A percentile compares a stretch with the other conserved stretches of the same genome.
Evolutionary conservation across 2,113 vertebrate genomes (phyloP).

Genomic region (Platysteira castanea): DNA sequence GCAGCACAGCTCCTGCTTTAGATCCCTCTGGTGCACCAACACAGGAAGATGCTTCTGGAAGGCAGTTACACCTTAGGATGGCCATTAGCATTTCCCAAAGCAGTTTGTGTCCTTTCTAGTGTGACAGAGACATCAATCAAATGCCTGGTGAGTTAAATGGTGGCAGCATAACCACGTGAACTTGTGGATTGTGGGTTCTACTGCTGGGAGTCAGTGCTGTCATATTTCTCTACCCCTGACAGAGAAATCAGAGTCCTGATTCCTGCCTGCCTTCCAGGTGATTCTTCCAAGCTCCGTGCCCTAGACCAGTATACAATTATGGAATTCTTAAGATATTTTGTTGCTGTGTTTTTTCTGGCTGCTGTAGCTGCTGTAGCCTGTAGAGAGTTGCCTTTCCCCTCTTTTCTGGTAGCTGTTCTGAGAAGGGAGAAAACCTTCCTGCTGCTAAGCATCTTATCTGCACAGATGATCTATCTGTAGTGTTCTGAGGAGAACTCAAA

Average conservation of each 20-base stretch:
- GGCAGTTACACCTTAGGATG: background rate
- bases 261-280: background rate
- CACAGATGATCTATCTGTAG: background rate
- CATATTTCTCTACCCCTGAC: background rate
- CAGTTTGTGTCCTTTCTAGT: background rate
- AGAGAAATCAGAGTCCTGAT: background rate
- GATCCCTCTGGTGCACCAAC: background rate
- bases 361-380: background rate
- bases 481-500: conserved; percentile 15
- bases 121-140: background rate
- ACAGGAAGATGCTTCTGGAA: background rate
- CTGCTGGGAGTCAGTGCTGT: background rate
- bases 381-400: background rate
- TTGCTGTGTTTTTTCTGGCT: background rate
- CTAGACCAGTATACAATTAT: background rate
- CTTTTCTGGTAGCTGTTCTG: background rate
- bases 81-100: conserved; percentile 5
- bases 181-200: background rate
- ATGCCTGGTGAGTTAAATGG: background rate
- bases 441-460: background rate
- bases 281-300: background rate
- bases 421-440: background rate
- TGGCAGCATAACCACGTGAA: background rate
- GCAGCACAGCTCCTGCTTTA: background rate
- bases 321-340: background rate